These are phyloP conservation scores for Probaryconus sp. DNA, from an alignment of 1,140 invertebrate species.

Conservation along the genomic window DNA sequence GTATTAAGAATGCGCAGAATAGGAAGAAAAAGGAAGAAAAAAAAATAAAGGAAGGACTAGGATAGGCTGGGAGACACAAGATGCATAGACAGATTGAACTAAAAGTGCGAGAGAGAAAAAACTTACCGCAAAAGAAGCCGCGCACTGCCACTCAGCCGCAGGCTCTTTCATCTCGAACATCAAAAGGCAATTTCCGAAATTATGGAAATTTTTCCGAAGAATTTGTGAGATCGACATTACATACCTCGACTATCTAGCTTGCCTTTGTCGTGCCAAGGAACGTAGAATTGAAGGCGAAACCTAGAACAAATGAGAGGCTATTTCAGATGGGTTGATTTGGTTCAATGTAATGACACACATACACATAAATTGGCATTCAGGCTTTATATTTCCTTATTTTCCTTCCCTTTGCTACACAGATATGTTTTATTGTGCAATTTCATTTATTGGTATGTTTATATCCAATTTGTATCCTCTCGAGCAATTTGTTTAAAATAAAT, in stretches of 20 bases:
- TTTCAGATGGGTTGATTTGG: constrained; percentile 32
- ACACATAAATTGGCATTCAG: constrained; percentile 8
- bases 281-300: constrained; percentile 30
- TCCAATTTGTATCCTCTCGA: no score
- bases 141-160: constrained; percentile 51
- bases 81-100: constrained; percentile 24
- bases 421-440: neutral
- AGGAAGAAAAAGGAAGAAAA: constrained; percentile 27
- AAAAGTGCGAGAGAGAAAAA: constrained; percentile 22
- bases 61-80: constrained; percentile 23
- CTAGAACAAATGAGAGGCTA: constrained; percentile 68
- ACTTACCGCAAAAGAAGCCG: constrained; percentile 25
- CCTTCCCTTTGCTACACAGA: neutral
- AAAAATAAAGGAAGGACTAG: constrained; percentile 7
- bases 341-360: neutral
- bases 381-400: constrained; percentile 11
- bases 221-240: constrained; percentile 70
- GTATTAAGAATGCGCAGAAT: constrained; percentile 45
- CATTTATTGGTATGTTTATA: no score
- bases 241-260: constrained; percentile 42
- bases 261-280: constrained; percentile 65
- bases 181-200: constrained; percentile 76
- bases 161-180: constrained; percentile 75
- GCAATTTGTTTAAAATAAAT: no score
- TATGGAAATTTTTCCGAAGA: constrained; percentile 76